phyloP scores from a whole-genome alignment of 2,888 invertebrate genomes.

The Callyntrura sp. region DNA sequence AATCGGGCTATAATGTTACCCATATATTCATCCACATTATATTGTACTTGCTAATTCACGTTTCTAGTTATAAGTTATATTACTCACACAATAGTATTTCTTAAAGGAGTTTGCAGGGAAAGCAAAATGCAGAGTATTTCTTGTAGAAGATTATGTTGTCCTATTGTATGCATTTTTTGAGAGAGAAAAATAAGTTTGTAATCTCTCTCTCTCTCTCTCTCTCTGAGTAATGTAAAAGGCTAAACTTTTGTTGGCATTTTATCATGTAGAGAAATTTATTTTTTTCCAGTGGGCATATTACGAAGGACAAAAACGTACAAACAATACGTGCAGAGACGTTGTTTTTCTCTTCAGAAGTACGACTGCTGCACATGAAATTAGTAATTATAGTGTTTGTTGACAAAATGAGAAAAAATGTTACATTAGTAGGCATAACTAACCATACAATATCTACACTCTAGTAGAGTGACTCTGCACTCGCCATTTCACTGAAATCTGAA shows the following conservation, averaged over 20 bases:
- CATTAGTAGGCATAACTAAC: neutral
- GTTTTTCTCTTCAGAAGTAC: too few relatives aligned
- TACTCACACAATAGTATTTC: neutral
- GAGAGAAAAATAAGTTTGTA: neutral
- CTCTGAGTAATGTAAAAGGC: conserved; percentile 9
- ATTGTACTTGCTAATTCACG: too few relatives aligned
- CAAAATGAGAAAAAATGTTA: neutral
- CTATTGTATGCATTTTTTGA: conserved; percentile 7
- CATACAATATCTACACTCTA: conserved; percentile 26
- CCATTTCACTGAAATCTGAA: neutral
- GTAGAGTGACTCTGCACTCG: neutral
- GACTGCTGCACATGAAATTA: neutral
- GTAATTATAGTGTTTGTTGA: neutral
- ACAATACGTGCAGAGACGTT: too few relatives aligned
- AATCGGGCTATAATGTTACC: neutral
- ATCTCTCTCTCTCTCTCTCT: neutral
- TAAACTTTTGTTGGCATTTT: conserved; percentile 15
- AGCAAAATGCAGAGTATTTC: neutral
- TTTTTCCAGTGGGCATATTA: neutral
- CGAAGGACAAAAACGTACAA: neutral
- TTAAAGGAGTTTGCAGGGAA: neutral
- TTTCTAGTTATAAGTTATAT: neutral
- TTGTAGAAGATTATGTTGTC: conserved; percentile 4
- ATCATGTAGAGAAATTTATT: conserved; percentile 13
- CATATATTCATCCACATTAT: too few relatives aligned